These are phyloP conservation scores for Bembecia ichneumoniformis DNA, from an alignment of 2,888 invertebrate genomes.

Conservation along the genomic window DNA sequence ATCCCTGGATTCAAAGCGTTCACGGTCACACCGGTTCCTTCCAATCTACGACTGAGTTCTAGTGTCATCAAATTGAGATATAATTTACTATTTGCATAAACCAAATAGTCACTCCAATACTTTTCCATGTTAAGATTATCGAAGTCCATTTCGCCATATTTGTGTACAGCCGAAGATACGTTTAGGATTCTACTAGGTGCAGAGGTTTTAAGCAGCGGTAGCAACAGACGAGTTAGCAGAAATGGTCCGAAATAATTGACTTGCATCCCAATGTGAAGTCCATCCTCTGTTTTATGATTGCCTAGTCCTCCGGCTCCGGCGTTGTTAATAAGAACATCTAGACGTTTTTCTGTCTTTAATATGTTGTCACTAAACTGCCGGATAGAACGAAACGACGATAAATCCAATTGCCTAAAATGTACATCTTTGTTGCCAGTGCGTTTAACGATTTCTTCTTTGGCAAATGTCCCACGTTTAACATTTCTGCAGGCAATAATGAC, in stretches of 20 bases:
- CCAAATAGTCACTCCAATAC: conserved; percentile 63
- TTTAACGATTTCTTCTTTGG: conserved; percentile 48
- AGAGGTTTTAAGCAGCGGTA: conserved; percentile 66
- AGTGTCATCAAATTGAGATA: conserved; percentile 76
- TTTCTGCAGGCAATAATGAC: conserved; percentile 68
- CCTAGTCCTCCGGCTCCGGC: conserved; percentile 67
- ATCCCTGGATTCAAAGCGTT: conserved; percentile 82
- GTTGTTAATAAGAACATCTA: conserved; percentile 75
- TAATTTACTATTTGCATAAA: conserved; percentile 71
- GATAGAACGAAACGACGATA: conserved; percentile 59
- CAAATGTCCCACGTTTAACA: conserved; percentile 40
- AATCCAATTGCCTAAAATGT: conserved; percentile 46
- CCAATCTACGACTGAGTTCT: conserved; percentile 71
- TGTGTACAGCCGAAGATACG: conserved; percentile 74
- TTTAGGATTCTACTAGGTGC: conserved; percentile 76
- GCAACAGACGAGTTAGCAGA: conserved; percentile 76
- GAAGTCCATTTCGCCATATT: conserved; percentile 54
- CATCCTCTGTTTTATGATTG: conserved; percentile 73
- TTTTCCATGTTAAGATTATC: conserved; percentile 65
- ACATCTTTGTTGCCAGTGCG: conserved; percentile 47
- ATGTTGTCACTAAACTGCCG: conserved; percentile 72
- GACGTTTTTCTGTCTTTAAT: conserved; percentile 51
- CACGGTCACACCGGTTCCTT: conserved; percentile 76
- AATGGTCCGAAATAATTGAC: conserved; percentile 82
- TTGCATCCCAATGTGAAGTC: conserved; percentile 78